Conservation (phyloP, 2,888 invertebrate genomes). For the Macrostomum cliftonense region DNA sequence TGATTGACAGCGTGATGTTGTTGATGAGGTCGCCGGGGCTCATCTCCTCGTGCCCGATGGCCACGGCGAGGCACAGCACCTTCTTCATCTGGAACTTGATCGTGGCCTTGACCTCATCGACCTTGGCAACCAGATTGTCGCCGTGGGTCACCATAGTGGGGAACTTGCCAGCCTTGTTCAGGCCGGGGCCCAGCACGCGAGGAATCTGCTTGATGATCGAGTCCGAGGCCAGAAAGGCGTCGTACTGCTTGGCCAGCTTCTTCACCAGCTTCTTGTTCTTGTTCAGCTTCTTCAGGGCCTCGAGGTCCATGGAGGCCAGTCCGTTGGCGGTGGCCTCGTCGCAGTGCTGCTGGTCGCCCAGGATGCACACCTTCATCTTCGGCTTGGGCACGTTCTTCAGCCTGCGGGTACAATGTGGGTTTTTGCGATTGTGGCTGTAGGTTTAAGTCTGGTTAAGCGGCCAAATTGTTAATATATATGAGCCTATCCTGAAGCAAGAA, state of each 20-base stretch:
- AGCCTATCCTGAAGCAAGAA: too few species aligned
- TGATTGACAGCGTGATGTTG: constrained; percentile 86
- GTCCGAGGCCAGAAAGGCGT: constrained; percentile 95
- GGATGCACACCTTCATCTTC: constrained; percentile 91
- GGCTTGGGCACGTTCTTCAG: constrained; percentile 92
- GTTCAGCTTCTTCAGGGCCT: constrained; percentile 92
- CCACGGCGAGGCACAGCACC: constrained; percentile 90
- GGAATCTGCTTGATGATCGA: constrained; percentile 98
- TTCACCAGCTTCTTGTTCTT: constrained; percentile 99
- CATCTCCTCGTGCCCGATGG: constrained; percentile 93
- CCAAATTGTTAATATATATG: too few species aligned
- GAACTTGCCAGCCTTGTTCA: constrained; percentile 99
- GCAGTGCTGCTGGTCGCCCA: constrained; percentile 98
- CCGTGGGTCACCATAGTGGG: constrained; percentile 89
- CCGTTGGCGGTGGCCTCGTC: constrained; percentile 81
- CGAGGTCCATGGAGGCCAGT: constrained; percentile 90
- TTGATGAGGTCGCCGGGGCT: constrained; percentile 79
- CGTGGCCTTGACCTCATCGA: constrained; percentile 93
- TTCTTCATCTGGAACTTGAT: constrained; percentile 99
- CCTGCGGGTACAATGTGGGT: constrained; percentile 47
- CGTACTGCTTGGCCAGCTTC: constrained; percentile 73
- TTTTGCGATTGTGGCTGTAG: too few species aligned
- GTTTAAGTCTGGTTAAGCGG: too few species aligned
- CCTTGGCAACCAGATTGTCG: constrained; percentile 82
- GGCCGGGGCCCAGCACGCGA: constrained; percentile 59